Percentiles rank a stretch among this genome's conserved stretches.
These are phyloP conservation scores for Noctua comes DNA, from an alignment of 2,888 invertebrate genomes.

Conservation along the genomic window DNA sequence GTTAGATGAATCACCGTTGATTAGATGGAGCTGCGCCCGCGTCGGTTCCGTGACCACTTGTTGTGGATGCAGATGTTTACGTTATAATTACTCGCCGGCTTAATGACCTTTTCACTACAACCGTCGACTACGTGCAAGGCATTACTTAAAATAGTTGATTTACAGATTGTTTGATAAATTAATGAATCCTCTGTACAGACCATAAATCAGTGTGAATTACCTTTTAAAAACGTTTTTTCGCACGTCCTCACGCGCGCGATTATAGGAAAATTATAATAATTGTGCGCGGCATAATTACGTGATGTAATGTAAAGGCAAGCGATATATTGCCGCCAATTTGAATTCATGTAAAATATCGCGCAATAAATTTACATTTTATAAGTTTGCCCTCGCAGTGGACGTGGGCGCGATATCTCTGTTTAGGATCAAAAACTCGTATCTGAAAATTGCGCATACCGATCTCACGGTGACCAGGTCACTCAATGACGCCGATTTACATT, in stretches of 20 bases:
- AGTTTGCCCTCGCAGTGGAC: conserved; percentile 80
- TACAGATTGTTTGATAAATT: conserved; percentile 73
- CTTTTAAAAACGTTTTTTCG: conserved; percentile 88
- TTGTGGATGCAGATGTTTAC: conserved; percentile 86
- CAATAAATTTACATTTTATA: conserved; percentile 90
- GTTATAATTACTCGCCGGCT: conserved; percentile 84
- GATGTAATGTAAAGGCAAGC: conserved; percentile 85
- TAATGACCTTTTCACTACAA: conserved; percentile 85
- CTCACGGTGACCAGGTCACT: conserved; percentile 68
- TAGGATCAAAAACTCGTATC: conserved; percentile 83
- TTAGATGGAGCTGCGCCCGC: conserved; percentile 77
- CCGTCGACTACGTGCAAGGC: conserved; percentile 63
- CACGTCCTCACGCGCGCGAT: conserved; percentile 88
- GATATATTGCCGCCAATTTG: conserved; percentile 87
- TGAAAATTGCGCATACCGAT: conserved; percentile 80
- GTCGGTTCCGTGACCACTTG: conserved; percentile 79
- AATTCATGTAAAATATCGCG: conserved; percentile 89
- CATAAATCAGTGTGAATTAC: conserved; percentile 86
- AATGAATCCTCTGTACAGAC: conserved; percentile 76
- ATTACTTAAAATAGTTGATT: conserved; percentile 70
- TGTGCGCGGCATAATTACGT: conserved; percentile 87
- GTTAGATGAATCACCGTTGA: conserved; percentile 89
- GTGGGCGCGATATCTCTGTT: conserved; percentile 86
- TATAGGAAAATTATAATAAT: conserved; percentile 90
- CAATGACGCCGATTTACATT: conserved; percentile 60